phyloP scores from a whole-genome alignment of 2,113 vertebrate genomes.

The Lucifuga dentata region DNA sequence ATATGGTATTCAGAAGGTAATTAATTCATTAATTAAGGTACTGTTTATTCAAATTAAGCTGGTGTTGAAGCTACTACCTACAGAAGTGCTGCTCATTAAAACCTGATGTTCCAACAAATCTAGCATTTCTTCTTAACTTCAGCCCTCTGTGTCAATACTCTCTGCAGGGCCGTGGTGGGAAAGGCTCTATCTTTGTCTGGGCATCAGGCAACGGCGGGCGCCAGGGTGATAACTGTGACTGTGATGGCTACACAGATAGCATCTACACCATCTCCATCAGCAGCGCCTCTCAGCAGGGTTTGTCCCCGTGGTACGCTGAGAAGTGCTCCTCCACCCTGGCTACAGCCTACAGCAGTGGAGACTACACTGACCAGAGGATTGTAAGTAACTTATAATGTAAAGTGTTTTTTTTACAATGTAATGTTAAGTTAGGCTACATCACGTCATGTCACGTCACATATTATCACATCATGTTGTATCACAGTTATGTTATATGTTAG shows the following conservation, averaged over 20 bases:
- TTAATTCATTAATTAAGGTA: not conserved
- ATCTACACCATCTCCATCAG: constrained; percentile 99
- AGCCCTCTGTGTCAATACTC: constrained; percentile 18
- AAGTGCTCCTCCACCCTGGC: constrained; percentile 98
- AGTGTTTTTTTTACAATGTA: too few species aligned
- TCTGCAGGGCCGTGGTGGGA: constrained; percentile 91
- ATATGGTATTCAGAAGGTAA: constrained; percentile 94
- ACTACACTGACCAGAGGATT: constrained; percentile 98
- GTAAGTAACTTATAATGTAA: constrained; percentile 88
- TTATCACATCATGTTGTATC: too few species aligned
- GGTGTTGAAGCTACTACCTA: constrained; percentile 10
- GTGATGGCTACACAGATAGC: constrained; percentile 98
- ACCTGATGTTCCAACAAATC: not conserved
- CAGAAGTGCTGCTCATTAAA: constrained; percentile 24
- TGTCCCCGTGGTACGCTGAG: constrained; percentile 98
- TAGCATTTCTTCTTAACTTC: not conserved
- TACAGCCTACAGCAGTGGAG: constrained; percentile 98
- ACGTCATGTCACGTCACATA: not conserved
- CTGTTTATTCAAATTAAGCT: constrained; percentile 3
- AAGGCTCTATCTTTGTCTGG: constrained; percentile 98
- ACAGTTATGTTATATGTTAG: too few species aligned
- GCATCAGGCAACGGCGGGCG: constrained; percentile 98
- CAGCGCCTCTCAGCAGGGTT: constrained; percentile 97
- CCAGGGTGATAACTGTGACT: constrained; percentile 98
- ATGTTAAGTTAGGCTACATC: not conserved